These are phyloP conservation scores for Agrilus cyanescens DNA, from an alignment of 2,888 invertebrate species.

Conservation along the genomic window DNA sequence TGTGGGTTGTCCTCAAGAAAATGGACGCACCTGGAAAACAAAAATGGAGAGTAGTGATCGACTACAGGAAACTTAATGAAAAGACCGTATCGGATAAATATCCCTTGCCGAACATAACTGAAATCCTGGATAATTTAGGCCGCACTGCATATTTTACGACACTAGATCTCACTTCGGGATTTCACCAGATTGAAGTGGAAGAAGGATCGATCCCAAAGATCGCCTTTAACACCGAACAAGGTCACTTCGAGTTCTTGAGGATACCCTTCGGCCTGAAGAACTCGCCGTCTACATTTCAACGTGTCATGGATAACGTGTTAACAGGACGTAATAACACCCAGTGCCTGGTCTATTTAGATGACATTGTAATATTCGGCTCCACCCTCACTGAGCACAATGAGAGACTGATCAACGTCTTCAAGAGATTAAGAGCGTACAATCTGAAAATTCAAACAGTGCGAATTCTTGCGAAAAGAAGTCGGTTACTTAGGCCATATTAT, in stretches of 20 bases:
- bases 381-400: conserved; percentile 21
- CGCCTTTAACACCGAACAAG: conserved; percentile 21
- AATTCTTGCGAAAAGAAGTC: conserved; percentile 19
- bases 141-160: conserved; percentile 22
- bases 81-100: conserved; percentile 21
- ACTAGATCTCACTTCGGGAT: conserved; percentile 24
- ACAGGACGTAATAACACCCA: conserved; percentile 10
- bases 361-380: conserved; percentile 16
- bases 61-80: conserved; percentile 27
- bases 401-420: conserved; percentile 18
- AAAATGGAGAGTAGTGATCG: conserved; percentile 26
- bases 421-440: conserved; percentile 14
- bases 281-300: conserved; percentile 29
- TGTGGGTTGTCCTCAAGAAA: no score
- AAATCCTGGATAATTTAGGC: no score
- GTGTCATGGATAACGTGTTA: conserved; percentile 25
- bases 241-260: conserved; percentile 24
- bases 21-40: conserved; percentile 18
- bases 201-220: conserved; percentile 20
- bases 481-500: conserved; percentile 20
- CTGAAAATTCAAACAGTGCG: conserved; percentile 24
- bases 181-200: conserved; percentile 22
- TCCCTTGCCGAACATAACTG: no score
- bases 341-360: conserved; percentile 21
- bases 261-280: conserved; percentile 25